Conservation (phyloP, 2,888 invertebrate genomes). For the Osmoderma eremita region DNA sequence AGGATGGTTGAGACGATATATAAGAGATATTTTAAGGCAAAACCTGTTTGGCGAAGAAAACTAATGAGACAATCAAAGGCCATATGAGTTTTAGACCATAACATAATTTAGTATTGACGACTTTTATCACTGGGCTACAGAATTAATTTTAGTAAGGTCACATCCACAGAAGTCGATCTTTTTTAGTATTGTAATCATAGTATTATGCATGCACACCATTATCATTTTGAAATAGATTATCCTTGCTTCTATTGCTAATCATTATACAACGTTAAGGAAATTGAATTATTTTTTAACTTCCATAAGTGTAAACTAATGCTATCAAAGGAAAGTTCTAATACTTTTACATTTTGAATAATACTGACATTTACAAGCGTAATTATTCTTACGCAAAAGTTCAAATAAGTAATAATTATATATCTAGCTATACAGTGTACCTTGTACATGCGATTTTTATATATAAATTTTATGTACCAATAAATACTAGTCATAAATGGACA, state of each 20-base stretch:
- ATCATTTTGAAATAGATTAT: too few species aligned
- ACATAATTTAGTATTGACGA: too few species aligned
- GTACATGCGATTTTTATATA: too few species aligned
- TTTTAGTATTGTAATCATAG: background rate
- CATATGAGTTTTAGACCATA: too few species aligned
- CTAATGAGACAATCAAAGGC: too few species aligned
- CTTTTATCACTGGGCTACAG: too few species aligned
- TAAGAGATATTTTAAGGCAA: too few species aligned
- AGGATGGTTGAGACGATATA: too few species aligned
- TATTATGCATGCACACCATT: background rate
- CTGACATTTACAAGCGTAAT: slow-evolving; percentile 8
- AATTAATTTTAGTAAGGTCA: too few species aligned
- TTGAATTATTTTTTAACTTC: background rate
- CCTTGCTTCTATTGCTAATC: background rate
- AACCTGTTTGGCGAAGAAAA: too few species aligned
- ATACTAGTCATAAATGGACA: background rate
- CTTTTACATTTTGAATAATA: background rate
- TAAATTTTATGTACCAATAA: background rate
- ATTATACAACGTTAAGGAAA: slow-evolving; percentile 1
- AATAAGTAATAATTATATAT: background rate
- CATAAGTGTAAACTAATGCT: background rate
- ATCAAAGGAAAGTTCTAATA: background rate
- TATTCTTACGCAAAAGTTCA: slow-evolving; percentile 5
- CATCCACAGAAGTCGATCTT: background rate
- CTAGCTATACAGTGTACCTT: too few species aligned